A percentile compares a stretch with the other conserved stretches of the same genome.
These are phyloP conservation scores for Zosterops hypoxanthus DNA, from an alignment of 2,113 vertebrate species.

Conservation along the genomic window DNA sequence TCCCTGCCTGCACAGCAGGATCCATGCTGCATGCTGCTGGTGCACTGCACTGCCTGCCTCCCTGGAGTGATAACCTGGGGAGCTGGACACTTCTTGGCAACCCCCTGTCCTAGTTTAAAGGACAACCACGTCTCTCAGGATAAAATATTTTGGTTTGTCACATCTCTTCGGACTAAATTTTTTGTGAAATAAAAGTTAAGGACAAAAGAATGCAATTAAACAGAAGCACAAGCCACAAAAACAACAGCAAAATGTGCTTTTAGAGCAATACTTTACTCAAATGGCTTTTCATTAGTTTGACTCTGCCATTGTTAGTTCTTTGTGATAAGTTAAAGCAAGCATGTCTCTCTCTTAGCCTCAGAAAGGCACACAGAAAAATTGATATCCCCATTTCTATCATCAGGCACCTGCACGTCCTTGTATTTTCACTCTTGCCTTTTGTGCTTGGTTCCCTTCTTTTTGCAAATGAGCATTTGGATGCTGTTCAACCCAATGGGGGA, in stretches of 20 bases:
- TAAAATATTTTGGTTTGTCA: not conserved
- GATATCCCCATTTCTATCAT: accelerated
- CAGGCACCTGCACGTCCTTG: not conserved
- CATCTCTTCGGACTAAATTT: not conserved
- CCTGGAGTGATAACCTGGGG: not conserved
- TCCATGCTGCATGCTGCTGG: not conserved
- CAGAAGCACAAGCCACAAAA: not conserved
- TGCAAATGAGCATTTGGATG: constrained; percentile 4
- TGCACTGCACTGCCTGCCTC: not conserved
- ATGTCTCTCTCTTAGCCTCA: not conserved
- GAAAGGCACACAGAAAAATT: not conserved
- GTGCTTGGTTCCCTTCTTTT: not conserved
- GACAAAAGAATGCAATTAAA: not conserved
- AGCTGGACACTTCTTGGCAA: not conserved
- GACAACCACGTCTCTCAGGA: not conserved
- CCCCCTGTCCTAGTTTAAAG: not conserved
- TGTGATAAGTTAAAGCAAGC: not conserved
- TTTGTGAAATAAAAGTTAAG: not conserved
- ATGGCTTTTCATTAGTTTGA: not conserved
- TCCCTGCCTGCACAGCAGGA: not conserved
- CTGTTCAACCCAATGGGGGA: not conserved
- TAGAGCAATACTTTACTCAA: not conserved
- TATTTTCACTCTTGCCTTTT: not conserved
- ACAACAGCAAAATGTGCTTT: not conserved
- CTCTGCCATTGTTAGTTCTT: not conserved